These are phyloP conservation scores for Thalassarche chlororhynchos DNA, from an alignment of 2,113 vertebrate genomes.

Conservation along the genomic window DNA sequence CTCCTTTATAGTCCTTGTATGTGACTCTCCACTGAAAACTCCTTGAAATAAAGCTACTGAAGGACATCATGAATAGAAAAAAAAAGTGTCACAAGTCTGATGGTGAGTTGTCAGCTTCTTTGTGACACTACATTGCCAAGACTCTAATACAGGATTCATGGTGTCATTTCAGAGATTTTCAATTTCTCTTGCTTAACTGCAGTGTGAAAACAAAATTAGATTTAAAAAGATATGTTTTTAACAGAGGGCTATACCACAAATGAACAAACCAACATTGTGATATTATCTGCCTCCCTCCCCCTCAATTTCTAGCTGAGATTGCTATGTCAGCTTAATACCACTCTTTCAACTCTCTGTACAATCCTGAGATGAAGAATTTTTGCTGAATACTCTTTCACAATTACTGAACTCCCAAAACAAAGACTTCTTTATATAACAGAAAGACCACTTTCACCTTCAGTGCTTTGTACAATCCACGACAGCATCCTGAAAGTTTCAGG, in stretches of 20 bases:
- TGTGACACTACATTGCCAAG: not conserved
- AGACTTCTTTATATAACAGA: not conserved
- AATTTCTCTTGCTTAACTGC: not conserved
- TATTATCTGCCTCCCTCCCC: not conserved
- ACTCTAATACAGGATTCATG: not conserved
- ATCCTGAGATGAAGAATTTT: not conserved
- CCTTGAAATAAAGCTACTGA: slow-evolving; percentile 47
- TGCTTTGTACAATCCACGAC: not conserved
- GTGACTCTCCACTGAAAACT: slow-evolving; percentile 4
- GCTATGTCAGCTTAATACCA: not conserved
- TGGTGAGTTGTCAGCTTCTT: not conserved
- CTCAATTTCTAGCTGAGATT: not conserved
- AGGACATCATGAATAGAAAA: not conserved
- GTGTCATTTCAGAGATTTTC: not conserved
- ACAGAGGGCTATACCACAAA: not conserved
- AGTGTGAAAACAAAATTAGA: not conserved
- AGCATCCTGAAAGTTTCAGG: not conserved
- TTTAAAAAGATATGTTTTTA: not conserved
- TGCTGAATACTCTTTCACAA: not conserved
- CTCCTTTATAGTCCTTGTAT: slow-evolving; percentile 23
- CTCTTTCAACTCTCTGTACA: not conserved
- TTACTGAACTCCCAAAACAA: not conserved
- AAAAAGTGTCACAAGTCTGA: not conserved
- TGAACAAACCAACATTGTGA: not conserved
- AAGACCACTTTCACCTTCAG: not conserved